A percentile compares a stretch with the other conserved stretches of the same genome.
These are phyloP conservation scores for Microctenopoma steveboyesi DNA, from an alignment of 2,797 vertebrate genomes.

Conservation along the genomic window DNA sequence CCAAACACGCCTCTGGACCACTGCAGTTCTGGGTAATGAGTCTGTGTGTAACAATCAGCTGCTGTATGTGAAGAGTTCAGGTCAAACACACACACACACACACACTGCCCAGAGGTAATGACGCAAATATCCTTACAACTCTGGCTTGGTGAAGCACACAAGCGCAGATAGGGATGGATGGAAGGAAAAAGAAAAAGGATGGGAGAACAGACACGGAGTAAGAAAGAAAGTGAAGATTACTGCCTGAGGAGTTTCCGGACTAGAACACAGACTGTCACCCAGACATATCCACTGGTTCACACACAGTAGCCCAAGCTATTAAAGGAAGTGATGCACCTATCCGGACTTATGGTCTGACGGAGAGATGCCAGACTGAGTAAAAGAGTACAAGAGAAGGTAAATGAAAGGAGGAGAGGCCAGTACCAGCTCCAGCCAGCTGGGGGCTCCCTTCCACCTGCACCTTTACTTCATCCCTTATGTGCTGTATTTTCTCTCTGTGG, in stretches of 20 bases:
- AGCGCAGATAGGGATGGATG: conserved; percentile 48
- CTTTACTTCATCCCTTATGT: conserved; percentile 25
- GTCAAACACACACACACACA: conserved; percentile 35
- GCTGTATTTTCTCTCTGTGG: not conserved
- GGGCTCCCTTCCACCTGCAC: conserved; percentile 64
- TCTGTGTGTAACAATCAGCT: conserved; percentile 46
- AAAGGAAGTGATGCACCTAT: conserved; percentile 22
- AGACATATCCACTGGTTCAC: conserved; percentile 15
- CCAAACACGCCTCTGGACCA: conserved; percentile 9
- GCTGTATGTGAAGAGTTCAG: conserved; percentile 26
- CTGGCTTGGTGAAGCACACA: conserved; percentile 40
- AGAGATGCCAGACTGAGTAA: conserved; percentile 10
- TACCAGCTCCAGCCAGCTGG: conserved; percentile 65
- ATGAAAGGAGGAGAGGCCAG: not conserved
- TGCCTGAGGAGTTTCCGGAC: conserved; percentile 39
- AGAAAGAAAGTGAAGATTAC: conserved; percentile 17
- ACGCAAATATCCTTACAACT: conserved; percentile 70
- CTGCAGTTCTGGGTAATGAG: conserved; percentile 37
- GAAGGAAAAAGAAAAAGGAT: conserved; percentile 16
- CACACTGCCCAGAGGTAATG: conserved; percentile 63
- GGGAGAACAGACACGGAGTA: conserved; percentile 16
- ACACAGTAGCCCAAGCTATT: not conserved
- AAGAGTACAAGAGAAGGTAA: conserved; percentile 5
- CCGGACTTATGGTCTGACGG: conserved; percentile 4
- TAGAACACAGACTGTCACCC: conserved; percentile 32